Conservation (phyloP, 2,888 invertebrate genomes). For the Pediacus dermestoides region DNA sequence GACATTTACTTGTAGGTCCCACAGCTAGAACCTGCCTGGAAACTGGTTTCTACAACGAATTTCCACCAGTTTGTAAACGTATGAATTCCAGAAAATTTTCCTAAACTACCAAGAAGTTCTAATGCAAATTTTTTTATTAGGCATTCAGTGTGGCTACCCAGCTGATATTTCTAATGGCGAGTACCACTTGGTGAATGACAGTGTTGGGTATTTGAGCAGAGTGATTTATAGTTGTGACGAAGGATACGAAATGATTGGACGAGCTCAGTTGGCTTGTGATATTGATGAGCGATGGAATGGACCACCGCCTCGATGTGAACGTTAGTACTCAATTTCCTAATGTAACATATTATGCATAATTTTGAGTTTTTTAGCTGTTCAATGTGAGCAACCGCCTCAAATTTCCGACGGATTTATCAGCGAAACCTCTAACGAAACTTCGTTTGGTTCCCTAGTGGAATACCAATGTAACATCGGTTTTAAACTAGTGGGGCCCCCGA, state of each 20-base stretch:
- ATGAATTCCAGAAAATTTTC: constrained; percentile 46
- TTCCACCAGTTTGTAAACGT: constrained; percentile 92
- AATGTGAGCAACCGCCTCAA: constrained; percentile 66
- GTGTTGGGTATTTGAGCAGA: constrained; percentile 80
- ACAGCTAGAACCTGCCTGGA: constrained; percentile 78
- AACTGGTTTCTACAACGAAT: constrained; percentile 91
- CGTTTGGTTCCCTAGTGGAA: constrained; percentile 70
- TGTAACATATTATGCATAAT: neutral
- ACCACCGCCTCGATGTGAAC: constrained; percentile 84
- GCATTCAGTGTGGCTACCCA: constrained; percentile 85
- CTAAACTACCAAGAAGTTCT: constrained; percentile 2
- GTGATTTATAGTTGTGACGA: constrained; percentile 80
- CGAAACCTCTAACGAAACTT: constrained; percentile 58
- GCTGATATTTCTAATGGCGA: constrained; percentile 80
- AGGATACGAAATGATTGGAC: constrained; percentile 82
- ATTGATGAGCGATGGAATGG: constrained; percentile 93
- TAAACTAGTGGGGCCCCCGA: constrained; percentile 63
- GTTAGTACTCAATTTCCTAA: constrained; percentile 49
- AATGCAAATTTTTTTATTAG: constrained; percentile 48
- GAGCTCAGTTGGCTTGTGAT: constrained; percentile 81
- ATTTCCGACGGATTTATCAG: constrained; percentile 61
- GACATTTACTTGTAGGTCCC: constrained; percentile 84
- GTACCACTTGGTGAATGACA: constrained; percentile 78
- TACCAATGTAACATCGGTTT: constrained; percentile 72
- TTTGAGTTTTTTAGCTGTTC: constrained; percentile 58